A percentile compares a stretch with the other conserved stretches of the same genome.
Conservation (phyloP, 2,113 vertebrate genomes). For the Hippocampus barbouri region DNA sequence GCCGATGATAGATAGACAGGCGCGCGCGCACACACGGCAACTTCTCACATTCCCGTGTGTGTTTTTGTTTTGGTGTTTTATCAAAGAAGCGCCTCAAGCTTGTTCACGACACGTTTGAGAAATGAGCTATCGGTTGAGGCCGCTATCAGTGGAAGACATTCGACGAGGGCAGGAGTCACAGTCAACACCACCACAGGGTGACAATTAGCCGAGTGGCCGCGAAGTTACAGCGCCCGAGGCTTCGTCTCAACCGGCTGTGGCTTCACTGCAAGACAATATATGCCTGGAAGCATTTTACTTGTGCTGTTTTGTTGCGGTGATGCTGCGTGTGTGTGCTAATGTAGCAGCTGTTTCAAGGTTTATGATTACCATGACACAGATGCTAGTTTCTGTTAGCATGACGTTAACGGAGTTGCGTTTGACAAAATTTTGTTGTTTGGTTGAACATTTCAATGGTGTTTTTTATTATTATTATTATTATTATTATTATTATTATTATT, state of each 20-base stretch:
- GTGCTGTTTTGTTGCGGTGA: too few species aligned
- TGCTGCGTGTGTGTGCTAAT: neutral
- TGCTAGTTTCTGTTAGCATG: too few species aligned
- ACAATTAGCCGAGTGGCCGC: neutral
- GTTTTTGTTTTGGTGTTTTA: slow-evolving; percentile 1
- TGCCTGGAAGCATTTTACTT: too few species aligned
- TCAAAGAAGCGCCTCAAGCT: slow-evolving; percentile 5
- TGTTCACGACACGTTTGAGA: slow-evolving; percentile 2
- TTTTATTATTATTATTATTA: too few species aligned
- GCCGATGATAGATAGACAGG: neutral
- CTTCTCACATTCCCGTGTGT: neutral
- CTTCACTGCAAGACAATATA: too few species aligned
- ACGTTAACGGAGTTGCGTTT: too few species aligned
- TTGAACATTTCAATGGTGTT: too few species aligned
- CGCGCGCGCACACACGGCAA: neutral
- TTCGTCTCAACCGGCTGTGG: neutral
- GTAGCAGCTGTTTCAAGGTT: neutral
- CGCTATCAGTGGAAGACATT: neutral
- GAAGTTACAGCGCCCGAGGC: neutral
- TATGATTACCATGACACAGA: too few species aligned
- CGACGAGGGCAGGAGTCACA: slow-evolving; percentile 5
- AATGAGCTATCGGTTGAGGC: neutral
- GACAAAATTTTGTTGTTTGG: too few species aligned
- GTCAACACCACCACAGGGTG: neutral
- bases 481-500: too few species aligned